Percentiles rank a stretch among this genome's conserved stretches.
These are phyloP conservation scores for Eclectus roratus DNA, from an alignment of 2,113 vertebrate genomes.

Conservation along the genomic window DNA sequence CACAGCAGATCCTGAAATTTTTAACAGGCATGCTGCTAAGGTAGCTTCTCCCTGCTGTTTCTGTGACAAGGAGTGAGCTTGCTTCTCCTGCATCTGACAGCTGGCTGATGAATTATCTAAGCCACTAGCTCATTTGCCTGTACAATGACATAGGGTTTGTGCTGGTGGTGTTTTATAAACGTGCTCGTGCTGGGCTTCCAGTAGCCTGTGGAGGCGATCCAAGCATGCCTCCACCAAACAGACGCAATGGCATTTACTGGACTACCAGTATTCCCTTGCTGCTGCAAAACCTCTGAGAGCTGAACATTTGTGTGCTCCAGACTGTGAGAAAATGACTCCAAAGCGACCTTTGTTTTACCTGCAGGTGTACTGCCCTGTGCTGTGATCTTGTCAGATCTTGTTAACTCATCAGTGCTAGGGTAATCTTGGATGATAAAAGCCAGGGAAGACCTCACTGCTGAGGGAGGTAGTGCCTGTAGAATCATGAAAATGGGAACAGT, in stretches of 20 bases:
- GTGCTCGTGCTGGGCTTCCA: background rate
- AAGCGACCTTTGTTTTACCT: constrained; percentile 51
- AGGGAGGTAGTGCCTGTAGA: background rate
- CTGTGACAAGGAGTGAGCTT: background rate
- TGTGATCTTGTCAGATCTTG: constrained; percentile 63
- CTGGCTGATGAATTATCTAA: background rate
- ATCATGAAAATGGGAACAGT: background rate
- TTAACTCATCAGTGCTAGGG: constrained; percentile 15
- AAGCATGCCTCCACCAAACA: background rate
- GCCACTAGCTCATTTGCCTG: background rate
- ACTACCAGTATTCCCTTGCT: background rate
- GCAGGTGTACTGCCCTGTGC: constrained; percentile 34
- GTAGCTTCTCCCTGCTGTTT: background rate
- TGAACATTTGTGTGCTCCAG: background rate
- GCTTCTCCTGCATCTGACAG: background rate
- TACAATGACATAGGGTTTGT: background rate
- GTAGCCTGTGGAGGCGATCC: background rate
- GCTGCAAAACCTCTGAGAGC: background rate
- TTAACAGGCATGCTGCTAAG: background rate
- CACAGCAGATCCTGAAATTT: background rate
- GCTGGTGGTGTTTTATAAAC: background rate
- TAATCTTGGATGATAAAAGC: constrained; percentile 43
- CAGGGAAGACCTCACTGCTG: constrained; percentile 24
- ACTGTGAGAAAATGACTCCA: constrained; percentile 50
- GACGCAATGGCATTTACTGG: background rate